Evolutionary conservation across 2,888 invertebrate species (phyloP).

Genomic region (Epinotia demarniana): DNA sequence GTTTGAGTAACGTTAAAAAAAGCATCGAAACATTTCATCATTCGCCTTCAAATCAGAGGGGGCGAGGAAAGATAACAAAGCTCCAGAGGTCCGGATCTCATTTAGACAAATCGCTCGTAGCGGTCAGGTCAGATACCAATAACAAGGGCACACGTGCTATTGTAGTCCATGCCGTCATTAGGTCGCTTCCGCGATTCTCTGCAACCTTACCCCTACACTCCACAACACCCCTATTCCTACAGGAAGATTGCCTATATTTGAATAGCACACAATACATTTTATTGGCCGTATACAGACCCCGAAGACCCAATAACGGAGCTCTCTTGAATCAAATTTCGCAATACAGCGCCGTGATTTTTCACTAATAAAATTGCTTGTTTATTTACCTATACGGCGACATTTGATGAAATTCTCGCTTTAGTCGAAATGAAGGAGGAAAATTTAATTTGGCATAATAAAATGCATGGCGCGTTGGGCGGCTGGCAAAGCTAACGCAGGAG

Average conservation of each 20-base stretch:
- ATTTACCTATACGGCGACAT: constrained; percentile 41
- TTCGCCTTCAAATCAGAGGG: constrained; percentile 44
- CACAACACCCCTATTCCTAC: constrained; percentile 58
- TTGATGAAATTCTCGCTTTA: constrained; percentile 33
- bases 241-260: constrained; percentile 56
- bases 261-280: constrained; percentile 48
- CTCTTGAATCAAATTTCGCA: constrained; percentile 65
- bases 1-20: constrained; percentile 24
- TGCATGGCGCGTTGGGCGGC: constrained; percentile 51
- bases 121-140: constrained; percentile 84
- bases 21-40: constrained; percentile 43
- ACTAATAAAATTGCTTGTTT: constrained; percentile 57
- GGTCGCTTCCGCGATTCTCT: constrained; percentile 74
- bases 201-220: constrained; percentile 55
- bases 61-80: constrained; percentile 74
- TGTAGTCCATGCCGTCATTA: constrained; percentile 81
- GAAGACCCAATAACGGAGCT: constrained; percentile 70
- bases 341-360: constrained; percentile 60
- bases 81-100: constrained; percentile 80
- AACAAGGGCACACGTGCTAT: constrained; percentile 82
- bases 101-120: constrained; percentile 84
- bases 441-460: constrained; percentile 62
- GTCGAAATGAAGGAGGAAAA: constrained; percentile 46
- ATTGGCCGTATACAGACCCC: constrained; percentile 55
- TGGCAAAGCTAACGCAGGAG: constrained; percentile 66